Evolutionary conservation across 2,888 invertebrate species (phyloP).

Genomic region (Diaprepes abbreviatus): DNA sequence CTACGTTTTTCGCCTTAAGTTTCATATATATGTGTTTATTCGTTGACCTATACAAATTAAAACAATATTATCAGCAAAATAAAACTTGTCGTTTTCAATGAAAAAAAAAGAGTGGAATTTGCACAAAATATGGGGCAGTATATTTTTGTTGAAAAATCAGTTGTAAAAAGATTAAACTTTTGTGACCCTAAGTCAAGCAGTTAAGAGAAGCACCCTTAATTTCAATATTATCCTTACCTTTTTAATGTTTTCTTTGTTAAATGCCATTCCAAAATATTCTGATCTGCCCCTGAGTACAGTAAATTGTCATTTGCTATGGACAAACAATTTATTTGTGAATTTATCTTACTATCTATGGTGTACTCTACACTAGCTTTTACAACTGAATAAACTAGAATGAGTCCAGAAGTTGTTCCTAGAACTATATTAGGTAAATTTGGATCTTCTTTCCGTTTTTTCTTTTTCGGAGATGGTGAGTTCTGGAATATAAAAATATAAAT

Average conservation of each 20-base stretch:
- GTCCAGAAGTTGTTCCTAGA: conserved; percentile 81
- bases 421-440: conserved; percentile 72
- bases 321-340: conserved; percentile 66
- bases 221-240: conserved; percentile 66
- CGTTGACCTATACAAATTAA: too few species aligned
- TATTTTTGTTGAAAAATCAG: too few species aligned
- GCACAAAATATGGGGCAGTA: too few species aligned
- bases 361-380: conserved; percentile 75
- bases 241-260: conserved; percentile 68
- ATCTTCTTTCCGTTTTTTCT: conserved; percentile 67
- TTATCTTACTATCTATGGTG: conserved; percentile 69
- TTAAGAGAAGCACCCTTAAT: too few species aligned
- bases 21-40: too few species aligned
- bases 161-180: too few species aligned
- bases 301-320: conserved; percentile 73
- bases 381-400: conserved; percentile 79
- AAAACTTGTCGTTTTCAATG: too few species aligned
- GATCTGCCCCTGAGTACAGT: conserved; percentile 72
- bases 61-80: too few species aligned
- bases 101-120: too few species aligned
- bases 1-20: too few species aligned
- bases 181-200: too few species aligned
- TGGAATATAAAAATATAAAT: too few species aligned
- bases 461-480: conserved; percentile 67
- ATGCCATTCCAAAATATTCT: conserved; percentile 73